These are phyloP conservation scores for Drosophila kanapiae DNA, from an alignment of 1,140 invertebrate species.

Conservation along the genomic window DNA sequence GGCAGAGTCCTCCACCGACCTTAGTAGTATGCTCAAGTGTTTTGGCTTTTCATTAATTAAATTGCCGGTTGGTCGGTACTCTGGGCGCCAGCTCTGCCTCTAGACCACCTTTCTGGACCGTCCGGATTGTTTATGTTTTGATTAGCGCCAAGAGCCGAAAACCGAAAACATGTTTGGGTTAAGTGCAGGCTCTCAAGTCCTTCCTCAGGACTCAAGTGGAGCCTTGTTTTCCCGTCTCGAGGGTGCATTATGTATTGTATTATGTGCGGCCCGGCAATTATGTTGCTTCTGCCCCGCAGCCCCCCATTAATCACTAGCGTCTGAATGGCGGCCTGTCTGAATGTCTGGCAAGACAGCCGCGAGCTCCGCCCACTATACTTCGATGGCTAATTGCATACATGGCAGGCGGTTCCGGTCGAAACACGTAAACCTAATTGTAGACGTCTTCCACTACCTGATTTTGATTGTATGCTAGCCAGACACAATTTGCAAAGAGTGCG, in stretches of 20 bases:
- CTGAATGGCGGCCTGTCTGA: not conserved
- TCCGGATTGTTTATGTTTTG: slow-evolving; percentile 60
- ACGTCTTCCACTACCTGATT: slow-evolving; percentile 68
- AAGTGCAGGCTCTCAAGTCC: slow-evolving; percentile 56
- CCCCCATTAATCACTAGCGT: slow-evolving; percentile 68
- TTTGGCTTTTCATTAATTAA: slow-evolving; percentile 78
- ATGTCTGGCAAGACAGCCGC: slow-evolving; percentile 68
- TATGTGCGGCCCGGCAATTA: slow-evolving; percentile 42
- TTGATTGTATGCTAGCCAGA: slow-evolving; percentile 65
- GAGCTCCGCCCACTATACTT: slow-evolving; percentile 50
- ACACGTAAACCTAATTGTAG: slow-evolving; percentile 69
- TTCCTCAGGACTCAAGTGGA: slow-evolving; percentile 27
- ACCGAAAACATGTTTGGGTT: slow-evolving; percentile 65
- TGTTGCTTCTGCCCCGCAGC: slow-evolving; percentile 20
- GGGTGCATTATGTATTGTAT: slow-evolving; percentile 64
- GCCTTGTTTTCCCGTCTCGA: slow-evolving; percentile 62
- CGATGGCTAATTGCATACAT: slow-evolving; percentile 72
- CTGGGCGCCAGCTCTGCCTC: not conserved
- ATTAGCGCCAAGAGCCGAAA: slow-evolving; percentile 59
- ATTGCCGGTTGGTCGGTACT: slow-evolving; percentile 40
- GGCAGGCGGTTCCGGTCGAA: slow-evolving; percentile 12
- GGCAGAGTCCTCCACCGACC: slow-evolving; percentile 5
- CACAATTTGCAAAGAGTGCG: slow-evolving; percentile 43
- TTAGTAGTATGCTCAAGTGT: slow-evolving; percentile 50
- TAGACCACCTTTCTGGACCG: slow-evolving; percentile 13